Base-by-base conservation (phyloP, 2,797 vertebrate species). In the Bryconaethiops microstoma region DNA sequence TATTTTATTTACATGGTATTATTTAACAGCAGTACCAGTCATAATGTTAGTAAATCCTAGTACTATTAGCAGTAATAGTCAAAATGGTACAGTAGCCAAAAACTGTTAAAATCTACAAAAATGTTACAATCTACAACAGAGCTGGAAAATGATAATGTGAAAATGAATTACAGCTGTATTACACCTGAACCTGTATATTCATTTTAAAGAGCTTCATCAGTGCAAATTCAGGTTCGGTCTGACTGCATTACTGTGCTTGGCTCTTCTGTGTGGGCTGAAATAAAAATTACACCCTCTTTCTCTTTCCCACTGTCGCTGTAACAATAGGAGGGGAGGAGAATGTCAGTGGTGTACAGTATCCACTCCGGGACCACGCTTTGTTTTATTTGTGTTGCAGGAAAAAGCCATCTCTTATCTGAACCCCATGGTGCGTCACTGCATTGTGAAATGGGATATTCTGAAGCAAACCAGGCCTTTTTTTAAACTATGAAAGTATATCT, bases 291-390 rank as follows among this genome's bases (percentile, higher is more conserved):
- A 74, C 39, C 70, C 71, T 35, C 50, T 35, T 78, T 52, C 19
- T 45, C 67, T 68, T 82, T 67, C 50, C 73, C 52, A 81, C 74
- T 52, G 69, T 76, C 69, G 42, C 73, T 70, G 75, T 50, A 76
- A 40, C 60, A 84, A 82, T 63, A 79, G 67, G 70, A 84, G 72
- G 69, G 79, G 35, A 81, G 72, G 50, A 68, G 54, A 74, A 79
- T 82, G 77, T 76, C 80, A 82, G 67, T 45, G 59, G 25, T 55
- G 76, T 35, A 74, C 57, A 57, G 59, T 57, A 64, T 81, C 70
- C 73, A 73, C 57, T 39, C 65, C 63, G 75, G 35, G 25, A 73
- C 67, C 50, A 52, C 21, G 23, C 68, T 50, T 35, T 16, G 68
- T 77, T 82, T 77, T 80, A 79, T 85, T 80, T 79, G 77, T 64